A percentile compares a stretch with the other conserved stretches of the same genome.
Evolutionary conservation across 2,888 invertebrate species (phyloP).

Genomic region (Candidula unifasciata): DNA sequence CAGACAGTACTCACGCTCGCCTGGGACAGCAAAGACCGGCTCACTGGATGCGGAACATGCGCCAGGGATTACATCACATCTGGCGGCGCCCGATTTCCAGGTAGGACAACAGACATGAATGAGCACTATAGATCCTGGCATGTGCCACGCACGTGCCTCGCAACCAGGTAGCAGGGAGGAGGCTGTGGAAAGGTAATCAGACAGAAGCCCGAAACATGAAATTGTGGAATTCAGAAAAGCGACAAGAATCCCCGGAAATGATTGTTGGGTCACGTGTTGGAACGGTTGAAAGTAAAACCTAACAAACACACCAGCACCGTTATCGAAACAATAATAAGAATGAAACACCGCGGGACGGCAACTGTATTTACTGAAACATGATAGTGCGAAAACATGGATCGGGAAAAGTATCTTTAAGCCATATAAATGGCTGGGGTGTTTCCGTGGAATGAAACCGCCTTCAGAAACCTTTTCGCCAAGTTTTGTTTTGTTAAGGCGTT

Average conservation of each 20-base stretch:
- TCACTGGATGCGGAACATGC: slow-evolving; percentile 25
- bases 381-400: slow-evolving; percentile 42
- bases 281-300: slow-evolving; percentile 21
- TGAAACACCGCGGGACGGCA: slow-evolving; percentile 10
- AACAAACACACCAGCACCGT: slow-evolving; percentile 42
- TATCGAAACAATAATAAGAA: slow-evolving; percentile 44
- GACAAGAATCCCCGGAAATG: slow-evolving; percentile 31
- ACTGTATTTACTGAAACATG: slow-evolving; percentile 31
- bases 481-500: slow-evolving; percentile 44
- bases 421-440: slow-evolving; percentile 27
- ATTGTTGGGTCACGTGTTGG: slow-evolving; percentile 43
- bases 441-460: not conserved
- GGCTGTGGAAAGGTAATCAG: slow-evolving; percentile 16
- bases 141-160: not conserved
- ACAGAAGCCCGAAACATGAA: slow-evolving; percentile 37
- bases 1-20: slow-evolving; percentile 27
- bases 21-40: slow-evolving; percentile 17
- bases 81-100: slow-evolving; percentile 41
- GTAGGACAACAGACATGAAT: slow-evolving; percentile 24
- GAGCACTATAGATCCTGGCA: slow-evolving; percentile 17
- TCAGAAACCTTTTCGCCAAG: slow-evolving; percentile 21
- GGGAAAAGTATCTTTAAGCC: slow-evolving; percentile 29
- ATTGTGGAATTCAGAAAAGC: slow-evolving; percentile 37
- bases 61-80: slow-evolving; percentile 51
- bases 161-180: not conserved